Conservation (phyloP, 2,113 vertebrate species). For the Empidonax alnorum region DNA sequence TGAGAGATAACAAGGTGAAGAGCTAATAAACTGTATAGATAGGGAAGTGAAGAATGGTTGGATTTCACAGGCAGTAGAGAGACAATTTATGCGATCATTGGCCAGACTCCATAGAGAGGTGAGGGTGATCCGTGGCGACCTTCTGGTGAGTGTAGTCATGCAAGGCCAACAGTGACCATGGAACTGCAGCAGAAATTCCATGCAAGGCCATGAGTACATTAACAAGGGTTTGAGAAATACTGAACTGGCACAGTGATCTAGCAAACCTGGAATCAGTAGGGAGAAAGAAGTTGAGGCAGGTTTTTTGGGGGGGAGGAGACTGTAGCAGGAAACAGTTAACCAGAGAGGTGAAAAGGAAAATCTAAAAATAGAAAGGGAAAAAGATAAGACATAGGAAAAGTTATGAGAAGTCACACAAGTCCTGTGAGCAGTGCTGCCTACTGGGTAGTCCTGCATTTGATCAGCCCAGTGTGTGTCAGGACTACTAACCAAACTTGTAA, state of each 20-base stretch:
- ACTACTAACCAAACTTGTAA: background rate
- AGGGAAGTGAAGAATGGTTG: background rate
- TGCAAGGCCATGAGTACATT: background rate
- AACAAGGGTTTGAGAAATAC: background rate
- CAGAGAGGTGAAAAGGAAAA: background rate
- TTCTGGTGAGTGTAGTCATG: background rate
- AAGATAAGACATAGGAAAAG: background rate
- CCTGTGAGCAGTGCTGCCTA: background rate
- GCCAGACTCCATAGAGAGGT: background rate
- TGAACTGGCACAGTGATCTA: background rate
- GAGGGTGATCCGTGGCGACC: background rate
- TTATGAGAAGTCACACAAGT: background rate
- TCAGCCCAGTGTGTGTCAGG: background rate
- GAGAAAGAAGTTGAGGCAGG: background rate
- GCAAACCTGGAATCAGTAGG: background rate
- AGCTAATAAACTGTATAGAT: background rate
- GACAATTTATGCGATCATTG: background rate
- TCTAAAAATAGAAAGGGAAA: background rate
- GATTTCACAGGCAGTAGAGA: background rate
- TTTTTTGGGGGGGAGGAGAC: background rate
- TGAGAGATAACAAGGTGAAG: background rate
- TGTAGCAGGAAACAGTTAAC: background rate
- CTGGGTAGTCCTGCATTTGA: background rate
- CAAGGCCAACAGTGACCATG: background rate
- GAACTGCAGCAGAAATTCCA: background rate